Conservation (phyloP, 2,113 vertebrate species). For the Bos indicus region DNA sequence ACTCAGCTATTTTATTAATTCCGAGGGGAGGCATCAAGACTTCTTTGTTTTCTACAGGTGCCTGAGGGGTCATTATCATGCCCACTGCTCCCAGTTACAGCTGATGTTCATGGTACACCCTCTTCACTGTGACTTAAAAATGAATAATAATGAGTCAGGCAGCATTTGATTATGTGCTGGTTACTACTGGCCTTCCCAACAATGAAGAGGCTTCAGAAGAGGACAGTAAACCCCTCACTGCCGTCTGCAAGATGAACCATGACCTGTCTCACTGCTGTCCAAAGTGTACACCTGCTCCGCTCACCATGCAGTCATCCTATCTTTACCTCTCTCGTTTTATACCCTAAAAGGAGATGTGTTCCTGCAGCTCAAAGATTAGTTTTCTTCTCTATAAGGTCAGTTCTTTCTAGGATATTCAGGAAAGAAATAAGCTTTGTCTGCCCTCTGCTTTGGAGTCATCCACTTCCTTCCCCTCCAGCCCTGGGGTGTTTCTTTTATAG, state of each 20-base stretch:
- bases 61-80: neutral
- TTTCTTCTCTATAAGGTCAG: neutral
- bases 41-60: neutral
- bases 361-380: neutral
- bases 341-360: neutral
- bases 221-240: neutral
- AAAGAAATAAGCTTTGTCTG: neutral
- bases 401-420: neutral
- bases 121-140: neutral
- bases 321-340: neutral
- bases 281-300: too few species aligned
- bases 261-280: neutral
- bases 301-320: too few species aligned
- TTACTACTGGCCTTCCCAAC: neutral
- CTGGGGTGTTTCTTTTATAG: accelerated
- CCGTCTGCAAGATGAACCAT: neutral
- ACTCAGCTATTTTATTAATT: neutral
- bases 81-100: neutral
- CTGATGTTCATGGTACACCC: neutral
- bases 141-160: neutral
- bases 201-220: neutral
- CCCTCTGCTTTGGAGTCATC: neutral
- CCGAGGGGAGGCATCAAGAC: neutral
- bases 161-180: neutral
- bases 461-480: neutral